Evolutionary conservation across 1,140 invertebrate genomes (phyloP), one percentile per base, ranked within the genome.

Genomic region (Oncopodura yosiiana): DNA sequence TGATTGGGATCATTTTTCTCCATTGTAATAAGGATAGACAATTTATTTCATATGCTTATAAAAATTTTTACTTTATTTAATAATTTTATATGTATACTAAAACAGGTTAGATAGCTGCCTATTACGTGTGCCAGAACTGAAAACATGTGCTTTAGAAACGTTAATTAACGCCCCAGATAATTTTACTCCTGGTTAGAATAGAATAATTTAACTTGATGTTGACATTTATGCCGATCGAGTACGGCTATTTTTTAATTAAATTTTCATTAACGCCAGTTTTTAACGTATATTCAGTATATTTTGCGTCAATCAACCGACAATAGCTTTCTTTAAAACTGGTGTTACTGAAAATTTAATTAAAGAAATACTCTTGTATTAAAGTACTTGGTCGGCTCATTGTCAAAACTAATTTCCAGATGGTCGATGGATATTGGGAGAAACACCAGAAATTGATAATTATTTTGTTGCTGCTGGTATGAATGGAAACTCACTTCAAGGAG

Each of bases 391-490:
- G n/a, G n/a, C n/a, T n/a, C n/a, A n/a, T n/a, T n/a, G n/a, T n/a
- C n/a, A n/a, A n/a, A n/a, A n/a, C n/a, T n/a, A n/a, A n/a, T n/a
- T n/a, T n/a, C n/a, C 86, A 0, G 87, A 90, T 68, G 87, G 85
- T 67, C 88, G 86, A 67, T 90, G 86, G 86, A 87, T 90, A 38
- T 74, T 97, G 14, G 94, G 94, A 2, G 87, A 96, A 77, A 79
- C 87, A 14, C 84, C 92, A 0, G 92, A 96, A 83, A 84, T 96
- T 56, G 76, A 80, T 63, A 96, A 96, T 68, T 99, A 98, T 72
- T 92, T 84, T 69, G 82, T 99, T 19, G 91, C 93, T 3, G 89
- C 91, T 50, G 78, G 76, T 49, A 80, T 79, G 76, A 81, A 78
- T 68, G 78, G 76, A 44, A 80, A 79, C 67, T 73, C 77, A n/a